Base-by-base conservation (phyloP, 2,797 vertebrate genomes). In the Denticeps clupeoides region DNA sequence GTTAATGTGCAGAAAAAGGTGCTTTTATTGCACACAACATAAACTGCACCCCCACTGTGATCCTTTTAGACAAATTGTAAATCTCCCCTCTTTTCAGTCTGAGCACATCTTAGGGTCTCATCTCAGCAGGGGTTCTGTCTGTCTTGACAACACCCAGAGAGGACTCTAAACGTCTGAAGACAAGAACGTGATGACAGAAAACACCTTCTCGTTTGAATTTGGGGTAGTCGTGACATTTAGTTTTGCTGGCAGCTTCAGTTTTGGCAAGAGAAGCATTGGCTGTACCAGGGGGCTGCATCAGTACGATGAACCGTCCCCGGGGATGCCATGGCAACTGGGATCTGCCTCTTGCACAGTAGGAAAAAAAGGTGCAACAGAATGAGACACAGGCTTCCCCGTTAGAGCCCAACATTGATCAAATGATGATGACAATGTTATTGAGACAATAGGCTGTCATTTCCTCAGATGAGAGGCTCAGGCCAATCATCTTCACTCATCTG, bases 251-350 rank as follows among this genome's bases (percentile, higher is more conserved):
- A n/a, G n/a, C n/a, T n/a, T n/a, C n/a, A n/a, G n/a, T n/a, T n/a
- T n/a, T n/a, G n/a, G n/a, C n/a, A n/a, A n/a, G n/a, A n/a, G n/a
- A n/a, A n/a, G n/a, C 7, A 18, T 35, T 7, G 16, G 9, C 11
- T 12, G 5, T 35, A 35, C 16, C n/a, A n/a, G 58, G 62, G 59
- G 46, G 53, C 63, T 69, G 58, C 64, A 69, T 75, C 66, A 57
- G 73, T 70, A 71, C 41, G 8, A 63, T 71, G 63, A 65, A 67
- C 60, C 55, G 69, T 62, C 68, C 57, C 62, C 19, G 24, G 50
- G 56, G 77, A 72, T 78, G 74, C 80, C 79, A 83, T 82, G 70
- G 80, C 72, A 85, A 84, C 78, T 80, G 76, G 77, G 74, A 70
- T 71, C 66, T 59, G 31, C 59, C 55, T 47, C 63, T n/a, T n/a